Evolutionary conservation across 1,140 invertebrate species (phyloP).

Genomic region (Diabrotica virgifera): DNA sequence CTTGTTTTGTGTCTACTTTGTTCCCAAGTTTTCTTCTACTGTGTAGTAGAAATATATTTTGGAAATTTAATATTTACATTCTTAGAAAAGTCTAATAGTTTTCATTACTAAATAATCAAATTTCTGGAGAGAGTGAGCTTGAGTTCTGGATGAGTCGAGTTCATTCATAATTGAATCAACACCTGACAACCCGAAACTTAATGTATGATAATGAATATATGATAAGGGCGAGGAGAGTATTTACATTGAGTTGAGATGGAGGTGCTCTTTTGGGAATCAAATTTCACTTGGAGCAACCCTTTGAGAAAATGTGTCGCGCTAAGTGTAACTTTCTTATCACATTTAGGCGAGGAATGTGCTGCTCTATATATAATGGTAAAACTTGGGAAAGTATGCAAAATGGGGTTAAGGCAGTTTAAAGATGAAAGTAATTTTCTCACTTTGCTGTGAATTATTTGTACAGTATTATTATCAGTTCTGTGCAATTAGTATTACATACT

Average conservation of each 20-base stretch:
- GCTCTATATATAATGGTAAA: too few relatives aligned
- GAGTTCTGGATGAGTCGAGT: conserved; percentile 13
- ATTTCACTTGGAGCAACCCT: conserved; percentile 40
- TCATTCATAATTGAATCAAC: conserved; percentile 33
- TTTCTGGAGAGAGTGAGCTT: conserved; percentile 22
- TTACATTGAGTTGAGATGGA: background rate
- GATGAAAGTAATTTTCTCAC: too few relatives aligned
- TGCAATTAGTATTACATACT: too few relatives aligned
- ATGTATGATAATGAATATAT: conserved; percentile 43
- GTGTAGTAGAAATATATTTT: too few relatives aligned
- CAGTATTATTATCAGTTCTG: too few relatives aligned
- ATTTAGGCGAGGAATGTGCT: background rate
- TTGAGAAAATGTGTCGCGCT: conserved; percentile 20
- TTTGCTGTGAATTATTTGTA: too few relatives aligned
- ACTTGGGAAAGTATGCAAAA: too few relatives aligned
- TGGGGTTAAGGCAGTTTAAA: too few relatives aligned
- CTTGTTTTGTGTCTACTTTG: too few relatives aligned
- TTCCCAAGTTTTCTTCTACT: too few relatives aligned
- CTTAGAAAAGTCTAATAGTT: too few relatives aligned
- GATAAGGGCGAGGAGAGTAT: conserved; percentile 34
- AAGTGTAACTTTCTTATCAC: background rate
- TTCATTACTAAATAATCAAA: conserved; percentile 16
- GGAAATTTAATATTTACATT: too few relatives aligned
- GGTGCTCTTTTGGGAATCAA: conserved; percentile 38
- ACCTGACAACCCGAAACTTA: conserved; percentile 31